Conservation (phyloP, 2,797 vertebrate species). For the Hozukius guyotensis region DNA sequence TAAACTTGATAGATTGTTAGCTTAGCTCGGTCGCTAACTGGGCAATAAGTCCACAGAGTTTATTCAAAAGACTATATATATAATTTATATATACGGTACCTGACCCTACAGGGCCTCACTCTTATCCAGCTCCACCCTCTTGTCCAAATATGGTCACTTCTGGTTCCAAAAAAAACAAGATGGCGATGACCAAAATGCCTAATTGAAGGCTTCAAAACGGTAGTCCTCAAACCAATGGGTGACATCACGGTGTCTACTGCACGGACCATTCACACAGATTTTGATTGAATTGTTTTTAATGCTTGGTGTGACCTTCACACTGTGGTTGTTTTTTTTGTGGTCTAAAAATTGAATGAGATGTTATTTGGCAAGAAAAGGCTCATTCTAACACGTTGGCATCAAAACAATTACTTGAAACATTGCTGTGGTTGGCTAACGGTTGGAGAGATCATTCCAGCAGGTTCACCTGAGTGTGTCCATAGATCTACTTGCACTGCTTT, state of each 20-base stretch:
- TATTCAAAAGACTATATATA: neutral
- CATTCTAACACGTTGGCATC: neutral
- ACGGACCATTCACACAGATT: neutral
- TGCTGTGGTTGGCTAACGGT: neutral
- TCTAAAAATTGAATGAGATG: neutral
- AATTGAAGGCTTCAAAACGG: too few species aligned
- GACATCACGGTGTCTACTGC: too few species aligned
- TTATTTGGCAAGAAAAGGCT: neutral
- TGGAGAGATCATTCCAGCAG: neutral
- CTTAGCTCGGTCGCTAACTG: too few species aligned
- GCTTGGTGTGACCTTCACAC: neutral
- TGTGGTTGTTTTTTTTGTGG: neutral
- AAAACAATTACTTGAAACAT: neutral
- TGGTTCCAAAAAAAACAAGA: too few species aligned
- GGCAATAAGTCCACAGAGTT: neutral
- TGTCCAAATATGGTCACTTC: too few species aligned
- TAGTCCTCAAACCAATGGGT: too few species aligned
- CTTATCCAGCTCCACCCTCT: too few species aligned
- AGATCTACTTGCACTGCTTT: neutral
- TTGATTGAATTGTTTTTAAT: neutral
- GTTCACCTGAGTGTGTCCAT: neutral
- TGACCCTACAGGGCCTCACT: too few species aligned
- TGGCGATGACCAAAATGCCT: too few species aligned
- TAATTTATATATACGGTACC: too few species aligned
- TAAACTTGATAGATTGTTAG: too few species aligned